Evolutionary conservation across 2,888 invertebrate species (phyloP), one percentile per base, ranked within the genome.

Genomic region (Hirtodrosophila alboralis): DNA sequence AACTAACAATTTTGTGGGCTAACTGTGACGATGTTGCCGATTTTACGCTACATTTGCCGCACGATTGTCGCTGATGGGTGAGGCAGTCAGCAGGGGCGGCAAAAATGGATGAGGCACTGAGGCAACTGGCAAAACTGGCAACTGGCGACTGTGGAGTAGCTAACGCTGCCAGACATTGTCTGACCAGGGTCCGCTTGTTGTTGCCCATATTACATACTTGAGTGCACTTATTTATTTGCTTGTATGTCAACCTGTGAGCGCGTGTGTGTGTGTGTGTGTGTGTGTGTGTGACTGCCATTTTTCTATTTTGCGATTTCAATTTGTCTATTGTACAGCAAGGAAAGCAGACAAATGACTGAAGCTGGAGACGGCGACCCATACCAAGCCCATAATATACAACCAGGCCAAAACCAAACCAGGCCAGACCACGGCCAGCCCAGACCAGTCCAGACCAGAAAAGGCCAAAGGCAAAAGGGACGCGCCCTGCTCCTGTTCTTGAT

Each of bases 181-280:
- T 76, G 77, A 76, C 77, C 76, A 63, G 49, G 64, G 57, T 44
- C 60, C 38, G 61, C 31, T 58, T 34, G 38, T 38, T 68, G 36
- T 60, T 77, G 75, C 62, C 65, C 81, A 69, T 83, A 84, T 84
- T 84, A 84, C 84, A 84, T 83, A 84, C 76, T 83, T 81, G 83
- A 84, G 81, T 84, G 84, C 84, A 84, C 75, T 79, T 84, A 75
- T 81, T 80, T 79, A 79, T 79, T 79, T 78, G 81, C 75, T 76
- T 72, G 75, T 78, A 69, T 71, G 80, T 80, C 79, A 80, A 81
- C 73, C 71, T 75, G 16, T 43, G 30, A 30, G 28, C 49, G 13
- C 65, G 44, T 31, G 59, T 61, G 60, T 49, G 48, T 67, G 44
- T 44, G 45, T 54, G 48, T 58, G 30, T 68, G 40, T 40, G 59